Percentiles rank a stretch among this genome's conserved stretches.
These are phyloP conservation scores for Kradibia gibbosae DNA, from an alignment of 1,140 invertebrate genomes.

Conservation along the genomic window DNA sequence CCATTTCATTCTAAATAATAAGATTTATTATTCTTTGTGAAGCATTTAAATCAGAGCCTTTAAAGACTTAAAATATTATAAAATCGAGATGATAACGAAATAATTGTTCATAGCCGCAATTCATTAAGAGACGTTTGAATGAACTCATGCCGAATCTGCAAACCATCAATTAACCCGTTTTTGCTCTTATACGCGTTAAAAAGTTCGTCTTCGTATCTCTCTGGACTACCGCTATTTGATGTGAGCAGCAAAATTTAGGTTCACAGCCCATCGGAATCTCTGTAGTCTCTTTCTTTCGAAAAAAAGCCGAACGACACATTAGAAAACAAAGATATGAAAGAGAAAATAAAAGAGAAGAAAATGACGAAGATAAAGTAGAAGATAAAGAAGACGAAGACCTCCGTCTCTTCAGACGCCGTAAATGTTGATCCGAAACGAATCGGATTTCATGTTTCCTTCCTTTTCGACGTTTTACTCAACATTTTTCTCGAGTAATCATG, in stretches of 20 bases:
- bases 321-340: not conserved
- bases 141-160: constrained; percentile 22
- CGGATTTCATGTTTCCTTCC: not conserved
- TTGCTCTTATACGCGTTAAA: constrained; percentile 8
- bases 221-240: not conserved
- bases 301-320: not conserved
- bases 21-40: too few species aligned
- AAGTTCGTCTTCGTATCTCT: constrained; percentile 6
- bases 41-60: too few species aligned
- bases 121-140: constrained; percentile 12
- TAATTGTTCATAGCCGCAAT: not conserved
- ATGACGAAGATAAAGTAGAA: not conserved
- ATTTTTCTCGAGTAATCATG: not conserved
- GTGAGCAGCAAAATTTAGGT: not conserved
- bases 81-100: not conserved
- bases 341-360: not conserved
- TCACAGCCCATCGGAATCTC: not conserved
- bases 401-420: not conserved
- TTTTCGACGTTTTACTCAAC: too few species aligned
- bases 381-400: not conserved
- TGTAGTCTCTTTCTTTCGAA: not conserved
- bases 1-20: not conserved
- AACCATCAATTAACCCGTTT: constrained; percentile 40
- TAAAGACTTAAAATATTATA: not conserved
- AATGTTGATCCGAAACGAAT: not conserved